Conservation (phyloP, 2,113 vertebrate species). For the Misgurnus mizolepis region DNA sequence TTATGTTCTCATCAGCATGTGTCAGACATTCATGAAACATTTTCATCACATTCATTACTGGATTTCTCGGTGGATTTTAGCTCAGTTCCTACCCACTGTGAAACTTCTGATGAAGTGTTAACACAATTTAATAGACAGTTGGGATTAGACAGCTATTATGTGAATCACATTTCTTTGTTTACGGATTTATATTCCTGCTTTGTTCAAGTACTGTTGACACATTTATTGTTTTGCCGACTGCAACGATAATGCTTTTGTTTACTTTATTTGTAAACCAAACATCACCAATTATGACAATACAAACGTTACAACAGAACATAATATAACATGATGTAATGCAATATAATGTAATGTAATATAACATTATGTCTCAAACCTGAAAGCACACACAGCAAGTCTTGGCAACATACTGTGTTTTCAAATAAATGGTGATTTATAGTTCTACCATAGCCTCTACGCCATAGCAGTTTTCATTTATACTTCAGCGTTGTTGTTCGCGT, state of each 20-base stretch:
- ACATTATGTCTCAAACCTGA: no score
- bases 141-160: neutral
- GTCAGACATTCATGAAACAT: slow-evolving; percentile 38
- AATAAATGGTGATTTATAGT: no score
- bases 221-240: slow-evolving; percentile 6
- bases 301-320: neutral
- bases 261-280: neutral
- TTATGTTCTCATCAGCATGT: slow-evolving; percentile 30
- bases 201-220: neutral
- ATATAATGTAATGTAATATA: no score
- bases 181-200: neutral
- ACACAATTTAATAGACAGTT: slow-evolving; percentile 35
- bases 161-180: neutral
- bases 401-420: no score
- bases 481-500: no score
- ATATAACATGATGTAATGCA: neutral
- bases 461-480: no score
- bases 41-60: slow-evolving; percentile 53
- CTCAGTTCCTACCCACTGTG: slow-evolving; percentile 34
- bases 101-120: slow-evolving; percentile 40
- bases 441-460: no score
- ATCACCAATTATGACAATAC: neutral
- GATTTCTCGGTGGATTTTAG: slow-evolving; percentile 43
- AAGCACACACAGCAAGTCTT: no score
- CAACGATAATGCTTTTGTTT: neutral